These are phyloP conservation scores for Heliconius hortense DNA, from an alignment of 2,888 invertebrate genomes.

Conservation along the genomic window DNA sequence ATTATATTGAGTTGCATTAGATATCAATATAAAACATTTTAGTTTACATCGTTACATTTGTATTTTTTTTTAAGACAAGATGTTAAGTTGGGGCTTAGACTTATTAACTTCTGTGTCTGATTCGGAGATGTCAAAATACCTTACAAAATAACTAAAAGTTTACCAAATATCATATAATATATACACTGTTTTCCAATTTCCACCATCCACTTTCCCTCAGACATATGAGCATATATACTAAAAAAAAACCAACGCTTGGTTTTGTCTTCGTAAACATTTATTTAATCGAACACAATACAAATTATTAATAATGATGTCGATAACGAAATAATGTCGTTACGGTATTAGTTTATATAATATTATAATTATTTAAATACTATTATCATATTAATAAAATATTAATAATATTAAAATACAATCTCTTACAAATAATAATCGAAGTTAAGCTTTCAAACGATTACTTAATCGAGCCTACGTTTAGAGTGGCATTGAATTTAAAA, in stretches of 20 bases:
- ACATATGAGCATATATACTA: no score
- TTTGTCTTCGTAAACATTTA: background rate
- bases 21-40: background rate
- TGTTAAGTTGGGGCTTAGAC: background rate
- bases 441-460: slow-evolving; percentile 11
- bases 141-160: background rate
- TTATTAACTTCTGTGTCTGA: background rate
- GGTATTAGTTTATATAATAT: no score
- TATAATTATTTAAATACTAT: no score
- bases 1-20: slow-evolving; percentile 12
- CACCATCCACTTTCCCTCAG: no score
- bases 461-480: slow-evolving; percentile 14
- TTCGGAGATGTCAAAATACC: background rate
- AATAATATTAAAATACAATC: no score
- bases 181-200: no score
- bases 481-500: slow-evolving; percentile 7
- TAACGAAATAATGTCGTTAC: no score
- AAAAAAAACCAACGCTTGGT: no score
- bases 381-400: no score
- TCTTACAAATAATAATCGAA: background rate
- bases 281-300: background rate
- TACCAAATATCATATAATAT: background rate
- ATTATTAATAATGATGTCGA: background rate
- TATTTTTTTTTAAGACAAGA: no score
- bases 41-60: background rate